phyloP scores from a whole-genome alignment of 1,140 invertebrate species.

The Scaptomyza hsui region DNA sequence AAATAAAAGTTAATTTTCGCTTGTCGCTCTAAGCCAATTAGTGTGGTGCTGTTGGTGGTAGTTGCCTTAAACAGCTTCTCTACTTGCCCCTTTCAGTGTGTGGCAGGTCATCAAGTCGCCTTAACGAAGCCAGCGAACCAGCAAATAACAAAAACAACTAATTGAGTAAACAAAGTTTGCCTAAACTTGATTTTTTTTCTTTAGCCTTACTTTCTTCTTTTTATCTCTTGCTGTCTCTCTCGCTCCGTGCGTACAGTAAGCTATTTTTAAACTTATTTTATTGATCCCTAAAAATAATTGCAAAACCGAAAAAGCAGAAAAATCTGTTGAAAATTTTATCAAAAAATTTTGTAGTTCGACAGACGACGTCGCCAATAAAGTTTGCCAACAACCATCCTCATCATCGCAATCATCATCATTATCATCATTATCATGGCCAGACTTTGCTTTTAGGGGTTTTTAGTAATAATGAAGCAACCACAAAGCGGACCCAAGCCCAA shows the following conservation, averaged over 20 bases:
- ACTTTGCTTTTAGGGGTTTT: constrained; percentile 35
- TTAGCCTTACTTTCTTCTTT: constrained; percentile 8
- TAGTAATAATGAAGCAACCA: constrained; percentile 57
- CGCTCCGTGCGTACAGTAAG: constrained; percentile 12
- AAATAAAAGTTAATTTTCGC: constrained; percentile 82
- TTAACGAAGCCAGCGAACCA: constrained; percentile 63
- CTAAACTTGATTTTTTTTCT: constrained; percentile 65
- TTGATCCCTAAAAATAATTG: constrained; percentile 80
- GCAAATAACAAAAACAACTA: constrained; percentile 78
- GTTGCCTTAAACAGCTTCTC: background rate
- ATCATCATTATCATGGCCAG: constrained; percentile 20
- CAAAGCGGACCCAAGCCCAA: constrained; percentile 27
- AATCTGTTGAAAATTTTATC: constrained; percentile 67
- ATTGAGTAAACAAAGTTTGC: constrained; percentile 75
- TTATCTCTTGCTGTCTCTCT: background rate
- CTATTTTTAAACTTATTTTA: constrained; percentile 81
- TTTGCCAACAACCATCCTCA: constrained; percentile 1
- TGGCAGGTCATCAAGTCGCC: constrained; percentile 43
- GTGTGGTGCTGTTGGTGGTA: constrained; percentile 39
- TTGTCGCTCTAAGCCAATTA: constrained; percentile 82
- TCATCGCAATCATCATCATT: constrained; percentile 11
- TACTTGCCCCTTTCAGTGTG: constrained; percentile 13
- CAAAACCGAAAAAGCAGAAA: constrained; percentile 49
- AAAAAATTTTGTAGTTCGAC: constrained; percentile 56
- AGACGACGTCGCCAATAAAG: constrained; percentile 10